Base-by-base conservation (phyloP, 2,797 vertebrate genomes). In the Rhynchonycteris naso region DNA sequence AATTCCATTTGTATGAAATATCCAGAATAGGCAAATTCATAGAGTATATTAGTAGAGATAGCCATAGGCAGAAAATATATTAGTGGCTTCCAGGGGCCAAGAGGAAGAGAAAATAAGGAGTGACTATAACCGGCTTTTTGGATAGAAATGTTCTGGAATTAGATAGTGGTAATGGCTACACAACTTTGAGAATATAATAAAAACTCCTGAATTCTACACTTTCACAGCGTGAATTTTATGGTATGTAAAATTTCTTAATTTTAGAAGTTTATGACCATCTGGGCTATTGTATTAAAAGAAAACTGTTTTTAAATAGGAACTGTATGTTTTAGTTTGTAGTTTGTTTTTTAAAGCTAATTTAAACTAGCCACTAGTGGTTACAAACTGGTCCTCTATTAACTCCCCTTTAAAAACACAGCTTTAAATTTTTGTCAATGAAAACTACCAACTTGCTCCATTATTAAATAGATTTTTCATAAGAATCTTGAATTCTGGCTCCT, bases 321-420 rank as follows among this genome's bases (percentile, higher is more conserved):
- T 43, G 43, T 43, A 7, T 43, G 43, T 91, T 52, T 80, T 38
- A 56, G 43, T 95, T 89, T 91, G 38, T 30, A 93, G 28, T 65
- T 82, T 90, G 65, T 69, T 95, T 95, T 30, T 61, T 86, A 33
- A 71, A 86, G 79, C 9, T 93, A n/a, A 88, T 59, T 35, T 85
- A 92, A 91, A 74, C 63, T 66, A 43, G 5, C 43, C 43, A 43
- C 43, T 43, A 35, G 52, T 10, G 9, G 35, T 89, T 85, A 74
- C 26, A 81, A 93, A 93, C 26, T 93, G 52, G 68, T 56, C 43
- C 38, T 75, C 65, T 88, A 68, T 6, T 69, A 68, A 15, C 2
- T 4, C 35, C n/a, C 26, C 83, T 93, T 86, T 33, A 76, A 88
- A 96, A 58, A 8, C 54, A 56, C 8, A 75, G 47, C 43, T 94